These are phyloP conservation scores for Petrocephalus zakoni DNA, from an alignment of 2,113 vertebrate genomes.

Conservation along the genomic window DNA sequence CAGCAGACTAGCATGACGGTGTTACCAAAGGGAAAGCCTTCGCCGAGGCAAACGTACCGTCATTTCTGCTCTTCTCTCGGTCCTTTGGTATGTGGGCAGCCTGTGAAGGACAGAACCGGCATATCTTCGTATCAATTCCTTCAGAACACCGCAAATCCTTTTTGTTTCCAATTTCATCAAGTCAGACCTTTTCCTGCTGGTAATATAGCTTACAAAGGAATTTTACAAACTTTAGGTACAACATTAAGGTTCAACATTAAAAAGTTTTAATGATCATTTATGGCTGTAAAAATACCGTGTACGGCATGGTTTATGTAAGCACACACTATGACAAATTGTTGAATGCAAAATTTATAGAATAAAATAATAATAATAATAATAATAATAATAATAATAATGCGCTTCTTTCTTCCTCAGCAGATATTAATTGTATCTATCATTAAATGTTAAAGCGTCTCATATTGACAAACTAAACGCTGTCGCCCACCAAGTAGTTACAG, in stretches of 20 bases:
- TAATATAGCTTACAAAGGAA: not conserved
- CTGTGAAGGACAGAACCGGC: slow-evolving; percentile 36
- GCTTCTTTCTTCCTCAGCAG: not conserved
- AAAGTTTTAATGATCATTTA: not conserved
- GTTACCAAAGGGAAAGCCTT: not conserved
- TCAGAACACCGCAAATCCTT: not conserved
- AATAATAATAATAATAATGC: too few species aligned
- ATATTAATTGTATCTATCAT: not conserved
- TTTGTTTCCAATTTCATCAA: not conserved
- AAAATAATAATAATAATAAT: not conserved
- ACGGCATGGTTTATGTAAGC: not conserved
- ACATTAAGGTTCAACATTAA: too few species aligned
- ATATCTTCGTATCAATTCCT: not conserved
- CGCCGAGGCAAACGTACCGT: slow-evolving; percentile 46
- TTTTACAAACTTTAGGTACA: not conserved
- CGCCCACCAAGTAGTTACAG: not conserved
- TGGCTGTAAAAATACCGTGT: not conserved
- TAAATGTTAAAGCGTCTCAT: slow-evolving; percentile 13
- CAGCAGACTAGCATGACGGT: not conserved
- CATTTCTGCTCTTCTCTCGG: slow-evolving; percentile 54
- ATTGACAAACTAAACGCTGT: not conserved
- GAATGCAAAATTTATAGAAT: not conserved
- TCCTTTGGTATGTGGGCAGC: slow-evolving; percentile 57
- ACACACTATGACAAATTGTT: not conserved
- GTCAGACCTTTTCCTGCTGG: not conserved